A percentile compares a stretch with the other conserved stretches of the same genome.
Conservation (phyloP, 2,113 vertebrate species). For the Hemiscyllium ocellatum region DNA sequence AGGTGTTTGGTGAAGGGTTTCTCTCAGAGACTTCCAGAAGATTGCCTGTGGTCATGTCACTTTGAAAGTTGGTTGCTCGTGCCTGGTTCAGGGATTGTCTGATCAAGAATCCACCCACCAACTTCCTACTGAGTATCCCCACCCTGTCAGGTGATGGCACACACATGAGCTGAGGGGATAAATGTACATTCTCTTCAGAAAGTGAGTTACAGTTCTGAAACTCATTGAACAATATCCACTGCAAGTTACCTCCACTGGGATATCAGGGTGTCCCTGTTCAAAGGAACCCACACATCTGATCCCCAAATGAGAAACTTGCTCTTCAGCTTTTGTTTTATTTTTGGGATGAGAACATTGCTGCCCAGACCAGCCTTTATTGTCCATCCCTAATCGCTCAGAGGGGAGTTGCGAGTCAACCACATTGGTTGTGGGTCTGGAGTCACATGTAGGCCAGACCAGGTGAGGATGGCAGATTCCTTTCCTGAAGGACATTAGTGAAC, state of each 20-base stretch:
- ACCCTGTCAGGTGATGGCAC: background rate
- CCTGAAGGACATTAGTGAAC: too few species aligned
- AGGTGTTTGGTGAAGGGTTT: background rate
- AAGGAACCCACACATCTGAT: background rate
- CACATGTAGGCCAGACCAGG: too few species aligned
- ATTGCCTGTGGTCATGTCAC: too few species aligned
- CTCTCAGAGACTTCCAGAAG: background rate
- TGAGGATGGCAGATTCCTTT: too few species aligned
- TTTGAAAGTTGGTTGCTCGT: background rate
- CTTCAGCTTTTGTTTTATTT: background rate
- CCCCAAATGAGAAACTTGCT: background rate
- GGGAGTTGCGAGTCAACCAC: too few species aligned
- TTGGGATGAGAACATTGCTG: too few species aligned
- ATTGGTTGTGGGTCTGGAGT: too few species aligned
- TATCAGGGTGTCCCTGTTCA: background rate
- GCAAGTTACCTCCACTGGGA: background rate
- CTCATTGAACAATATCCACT: background rate
- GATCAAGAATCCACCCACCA: background rate
- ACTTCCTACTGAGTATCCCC: too few species aligned
- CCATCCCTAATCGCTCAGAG: too few species aligned
- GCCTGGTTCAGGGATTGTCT: background rate
- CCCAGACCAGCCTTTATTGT: too few species aligned
- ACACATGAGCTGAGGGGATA: background rate
- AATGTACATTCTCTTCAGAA: background rate
- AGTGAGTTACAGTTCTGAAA: background rate